These are phyloP conservation scores for Ophion obscuratus DNA, from an alignment of 2,888 invertebrate species.

Conservation along the genomic window DNA sequence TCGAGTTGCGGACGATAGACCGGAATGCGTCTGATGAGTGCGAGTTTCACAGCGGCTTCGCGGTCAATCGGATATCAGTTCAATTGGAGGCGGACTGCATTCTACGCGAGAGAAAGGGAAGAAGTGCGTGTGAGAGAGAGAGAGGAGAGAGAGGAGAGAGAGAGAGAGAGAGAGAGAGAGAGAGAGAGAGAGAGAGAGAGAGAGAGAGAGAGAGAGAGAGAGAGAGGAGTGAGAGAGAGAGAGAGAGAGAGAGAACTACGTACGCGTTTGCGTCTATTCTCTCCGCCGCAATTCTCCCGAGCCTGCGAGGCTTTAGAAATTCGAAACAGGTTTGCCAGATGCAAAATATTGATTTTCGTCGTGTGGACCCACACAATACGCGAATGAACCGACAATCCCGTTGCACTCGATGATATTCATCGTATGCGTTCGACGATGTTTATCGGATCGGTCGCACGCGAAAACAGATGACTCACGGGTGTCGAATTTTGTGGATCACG, in stretches of 20 bases:
- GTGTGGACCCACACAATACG: constrained; percentile 1
- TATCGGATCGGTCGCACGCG: constrained; percentile 23
- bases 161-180: background rate
- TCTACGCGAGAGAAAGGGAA: background rate
- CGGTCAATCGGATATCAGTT: constrained; percentile 45
- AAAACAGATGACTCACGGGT: background rate
- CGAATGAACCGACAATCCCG: constrained; percentile 4
- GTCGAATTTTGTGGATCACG: constrained; percentile 9
- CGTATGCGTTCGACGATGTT: constrained; percentile 28
- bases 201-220: background rate
- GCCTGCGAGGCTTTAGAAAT: constrained; percentile 8
- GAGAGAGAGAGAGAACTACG: background rate
- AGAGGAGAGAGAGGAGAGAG: background rate
- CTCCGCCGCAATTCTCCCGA: background rate
- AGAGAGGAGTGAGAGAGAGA: background rate
- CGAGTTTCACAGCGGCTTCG: constrained; percentile 19
- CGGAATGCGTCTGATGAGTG: constrained; percentile 35
- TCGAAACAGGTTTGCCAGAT: constrained; percentile 6
- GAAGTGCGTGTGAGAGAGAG: background rate
- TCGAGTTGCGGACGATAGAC: constrained; percentile 12
- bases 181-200: background rate
- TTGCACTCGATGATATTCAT: constrained; percentile 23
- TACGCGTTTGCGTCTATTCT: background rate
- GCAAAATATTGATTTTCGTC: constrained; percentile 28
- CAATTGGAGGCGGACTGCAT: constrained; percentile 32